Percentiles rank a stretch among this genome's conserved stretches.
phyloP scores from a whole-genome alignment of 2,797 vertebrate genomes.

The Holocentrus rufus region DNA sequence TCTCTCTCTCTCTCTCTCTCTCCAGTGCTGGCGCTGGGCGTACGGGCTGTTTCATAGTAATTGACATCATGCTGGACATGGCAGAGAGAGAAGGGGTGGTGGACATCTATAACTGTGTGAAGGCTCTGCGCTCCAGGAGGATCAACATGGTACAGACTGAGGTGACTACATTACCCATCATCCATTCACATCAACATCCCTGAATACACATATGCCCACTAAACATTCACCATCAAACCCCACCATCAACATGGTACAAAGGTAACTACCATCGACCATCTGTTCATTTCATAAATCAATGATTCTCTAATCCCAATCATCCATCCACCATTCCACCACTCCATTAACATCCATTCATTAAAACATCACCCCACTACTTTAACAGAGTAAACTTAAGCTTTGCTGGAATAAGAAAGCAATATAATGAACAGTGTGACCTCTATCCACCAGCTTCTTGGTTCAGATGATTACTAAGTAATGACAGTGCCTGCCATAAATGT shows the following conservation, averaged over 20 bases:
- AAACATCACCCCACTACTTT: constrained; percentile 27
- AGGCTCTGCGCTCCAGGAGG: constrained; percentile 94
- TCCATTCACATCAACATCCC: constrained; percentile 75
- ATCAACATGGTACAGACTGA: constrained; percentile 98
- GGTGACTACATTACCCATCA: constrained; percentile 83
- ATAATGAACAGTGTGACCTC: not conserved
- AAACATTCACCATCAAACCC: constrained; percentile 26
- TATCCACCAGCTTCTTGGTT: not conserved
- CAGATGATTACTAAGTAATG: not conserved
- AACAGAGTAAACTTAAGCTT: not conserved
- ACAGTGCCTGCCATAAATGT: not conserved
- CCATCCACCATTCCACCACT: not conserved
- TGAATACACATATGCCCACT: constrained; percentile 26
- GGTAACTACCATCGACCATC: constrained; percentile 42
- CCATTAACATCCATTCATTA: constrained; percentile 34
- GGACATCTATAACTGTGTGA: constrained; percentile 99
- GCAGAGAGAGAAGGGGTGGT: constrained; percentile 98
- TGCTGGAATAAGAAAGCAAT: not conserved
- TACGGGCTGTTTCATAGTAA: constrained; percentile 98
- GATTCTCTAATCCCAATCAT: not conserved
- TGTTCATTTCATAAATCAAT: not conserved
- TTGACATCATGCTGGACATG: constrained; percentile 99
- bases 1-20: constrained; percentile 12
- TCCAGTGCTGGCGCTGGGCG: constrained; percentile 94
- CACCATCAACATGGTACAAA: constrained; percentile 49